Evolutionary conservation across 2,113 vertebrate species (phyloP), one percentile per base, ranked within the genome.

Genomic region (Melanerpes aurifrons): DNA sequence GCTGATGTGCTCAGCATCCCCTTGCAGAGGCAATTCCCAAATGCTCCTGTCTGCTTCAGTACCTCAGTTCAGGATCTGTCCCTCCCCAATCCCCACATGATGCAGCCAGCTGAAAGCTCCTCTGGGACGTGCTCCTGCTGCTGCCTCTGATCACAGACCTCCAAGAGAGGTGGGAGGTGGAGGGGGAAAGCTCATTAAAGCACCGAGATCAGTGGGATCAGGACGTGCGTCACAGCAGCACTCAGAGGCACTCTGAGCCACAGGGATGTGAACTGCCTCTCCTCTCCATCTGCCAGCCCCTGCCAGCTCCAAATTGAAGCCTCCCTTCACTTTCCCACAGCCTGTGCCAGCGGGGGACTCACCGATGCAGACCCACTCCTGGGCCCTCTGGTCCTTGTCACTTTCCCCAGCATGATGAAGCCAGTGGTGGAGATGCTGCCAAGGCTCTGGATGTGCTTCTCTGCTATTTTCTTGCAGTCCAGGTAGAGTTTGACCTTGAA

Each of bases 401-500:
- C 97, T 56, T 99, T 99, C 7, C 99, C 99, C 92, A 99, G 97
- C 94, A 98, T 98, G 96, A 99, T 78, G 78, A 99, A 99, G 31
- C 99, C 98, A 0, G 98, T 93, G 0, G 96, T 98, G 3, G 99
- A 98, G 13, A 98, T 64, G 80, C 83, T 98, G 63, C 98, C 98
- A 0, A 98, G 29, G 2, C 97, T 98, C 25, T 97, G 97, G 12
- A 98, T 94, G 0, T 98, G 95, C 73, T 98, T 98, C 96, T 99
- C 98, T 0, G 98, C 98, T 62, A 98, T 98, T 58, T 95, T 98
- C 97, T 97, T 98, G 62, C 99, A 99, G 97, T 99, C 99, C 96
- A 99, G 97, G 0, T 98, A 98, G 57, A 99, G 97, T 24, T 96
- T 98, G 73, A 99, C 97, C 66, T 96, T 98, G 92, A 97, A 97